Evolutionary conservation across 2,888 invertebrate genomes (phyloP).

Genomic region (Cybosia mesomella): DNA sequence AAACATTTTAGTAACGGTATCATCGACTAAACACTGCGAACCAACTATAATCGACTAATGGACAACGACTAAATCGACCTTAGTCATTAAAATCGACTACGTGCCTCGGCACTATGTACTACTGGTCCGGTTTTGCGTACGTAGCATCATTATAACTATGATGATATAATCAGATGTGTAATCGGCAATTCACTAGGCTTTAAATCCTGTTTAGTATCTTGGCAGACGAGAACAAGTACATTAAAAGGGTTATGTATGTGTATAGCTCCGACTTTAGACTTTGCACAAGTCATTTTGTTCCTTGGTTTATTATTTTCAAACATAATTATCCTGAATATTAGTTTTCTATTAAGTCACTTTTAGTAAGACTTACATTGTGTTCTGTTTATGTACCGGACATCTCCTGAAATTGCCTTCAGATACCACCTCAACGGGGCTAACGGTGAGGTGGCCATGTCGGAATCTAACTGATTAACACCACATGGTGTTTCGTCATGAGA

Average conservation of each 20-base stretch:
- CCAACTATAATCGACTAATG: slow-evolving; percentile 26
- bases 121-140: slow-evolving; percentile 16
- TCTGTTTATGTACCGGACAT: neutral
- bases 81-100: slow-evolving; percentile 44
- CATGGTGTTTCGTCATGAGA: too few species aligned
- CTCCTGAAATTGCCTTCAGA: neutral
- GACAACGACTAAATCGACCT: slow-evolving; percentile 22
- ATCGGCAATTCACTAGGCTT: slow-evolving; percentile 26
- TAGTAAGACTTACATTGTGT: neutral
- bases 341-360: neutral
- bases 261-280: neutral
- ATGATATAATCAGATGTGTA: slow-evolving; percentile 24
- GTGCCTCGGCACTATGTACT: slow-evolving; percentile 21
- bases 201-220: slow-evolving; percentile 17
- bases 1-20: slow-evolving; percentile 4
- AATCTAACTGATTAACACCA: neutral
- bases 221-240: slow-evolving; percentile 9
- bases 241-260: slow-evolving; percentile 17
- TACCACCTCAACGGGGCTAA: neutral
- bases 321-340: neutral
- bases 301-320: neutral
- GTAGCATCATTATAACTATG: slow-evolving; percentile 24
- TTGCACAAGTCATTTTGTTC: neutral
- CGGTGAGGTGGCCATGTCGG: neutral
- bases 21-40: slow-evolving; percentile 19